phyloP scores from a whole-genome alignment of 2,113 vertebrate genomes.

The Cyphomyrus discorhynchus region DNA sequence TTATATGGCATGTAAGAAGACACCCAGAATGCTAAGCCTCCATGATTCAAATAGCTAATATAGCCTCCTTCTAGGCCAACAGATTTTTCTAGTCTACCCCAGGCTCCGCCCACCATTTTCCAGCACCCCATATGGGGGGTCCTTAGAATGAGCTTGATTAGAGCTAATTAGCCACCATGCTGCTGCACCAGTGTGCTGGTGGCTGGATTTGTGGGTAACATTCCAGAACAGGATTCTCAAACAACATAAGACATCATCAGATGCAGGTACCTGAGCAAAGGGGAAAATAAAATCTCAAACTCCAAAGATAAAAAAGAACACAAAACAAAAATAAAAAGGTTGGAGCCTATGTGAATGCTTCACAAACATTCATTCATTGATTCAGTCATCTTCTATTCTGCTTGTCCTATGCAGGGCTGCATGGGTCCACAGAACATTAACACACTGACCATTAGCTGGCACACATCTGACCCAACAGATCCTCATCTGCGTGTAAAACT shows the following conservation, averaged over 20 bases:
- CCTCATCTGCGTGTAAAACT: not conserved
- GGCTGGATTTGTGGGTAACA: not conserved
- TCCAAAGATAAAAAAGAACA: not conserved
- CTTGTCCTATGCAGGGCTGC: not conserved
- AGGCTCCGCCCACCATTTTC: slow-evolving; percentile 25
- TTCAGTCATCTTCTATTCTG: not conserved
- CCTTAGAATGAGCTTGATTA: slow-evolving; percentile 39
- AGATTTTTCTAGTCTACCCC: slow-evolving; percentile 58
- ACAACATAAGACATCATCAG: not conserved
- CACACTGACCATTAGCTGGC: not conserved
- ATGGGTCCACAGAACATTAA: not conserved
- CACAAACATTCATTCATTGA: not conserved
- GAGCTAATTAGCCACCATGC: not conserved
- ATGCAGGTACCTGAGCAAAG: not conserved
- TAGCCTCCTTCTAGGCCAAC: slow-evolving; percentile 68
- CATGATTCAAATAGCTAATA: slow-evolving; percentile 90
- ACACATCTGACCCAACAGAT: not conserved
- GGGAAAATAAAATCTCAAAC: not conserved
- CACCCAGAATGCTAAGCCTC: slow-evolving; percentile 75
- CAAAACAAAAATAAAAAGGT: not conserved
- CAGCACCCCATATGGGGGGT: slow-evolving; percentile 10
- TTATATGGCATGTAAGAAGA: slow-evolving; percentile 97
- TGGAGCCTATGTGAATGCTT: not conserved
- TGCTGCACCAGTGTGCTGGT: not conserved
- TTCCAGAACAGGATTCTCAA: not conserved